These are phyloP conservation scores for Coenonympha glycerion DNA, from an alignment of 2,888 invertebrate genomes.

Conservation along the genomic window DNA sequence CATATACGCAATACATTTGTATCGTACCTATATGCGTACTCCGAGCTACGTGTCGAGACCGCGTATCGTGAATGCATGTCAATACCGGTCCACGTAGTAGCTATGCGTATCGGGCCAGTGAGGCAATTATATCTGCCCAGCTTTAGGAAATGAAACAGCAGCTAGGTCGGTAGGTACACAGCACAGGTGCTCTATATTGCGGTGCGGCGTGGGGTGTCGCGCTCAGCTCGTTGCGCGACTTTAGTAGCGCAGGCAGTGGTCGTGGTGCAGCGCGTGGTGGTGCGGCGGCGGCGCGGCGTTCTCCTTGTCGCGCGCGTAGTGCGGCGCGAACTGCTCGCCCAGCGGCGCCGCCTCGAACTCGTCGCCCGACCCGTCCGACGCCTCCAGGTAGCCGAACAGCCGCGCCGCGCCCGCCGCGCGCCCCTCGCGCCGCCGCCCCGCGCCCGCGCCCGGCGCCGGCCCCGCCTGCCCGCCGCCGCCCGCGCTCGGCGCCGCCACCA, in stretches of 20 bases:
- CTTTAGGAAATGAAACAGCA: constrained; percentile 19
- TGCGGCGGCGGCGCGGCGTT: constrained; percentile 58
- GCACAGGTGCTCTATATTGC: constrained; percentile 7
- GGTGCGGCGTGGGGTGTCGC: background rate
- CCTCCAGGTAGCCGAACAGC: constrained; percentile 83
- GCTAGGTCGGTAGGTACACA: constrained; percentile 4
- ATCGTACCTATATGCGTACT: no score
- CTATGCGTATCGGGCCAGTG: no score
- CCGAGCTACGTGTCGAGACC: no score
- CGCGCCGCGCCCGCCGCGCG: constrained; percentile 43
- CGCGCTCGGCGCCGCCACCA: constrained; percentile 25
- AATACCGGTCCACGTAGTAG: no score
- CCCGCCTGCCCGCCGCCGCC: constrained; percentile 31
- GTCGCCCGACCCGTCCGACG: constrained; percentile 58
- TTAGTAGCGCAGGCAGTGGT: constrained; percentile 68
- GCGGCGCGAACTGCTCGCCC: constrained; percentile 18
- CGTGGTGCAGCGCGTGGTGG: constrained; percentile 60
- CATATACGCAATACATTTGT: no score
- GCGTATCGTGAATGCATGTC: no score
- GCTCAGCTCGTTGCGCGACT: constrained; percentile 13
- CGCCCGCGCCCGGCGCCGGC: constrained; percentile 56
- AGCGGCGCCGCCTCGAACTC: constrained; percentile 52
- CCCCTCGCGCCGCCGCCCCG: constrained; percentile 31
- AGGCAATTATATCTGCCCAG: no score
- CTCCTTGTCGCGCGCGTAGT: constrained; percentile 57